Evolutionary conservation across 2,888 invertebrate genomes (phyloP).

Genomic region (Abrostola triplasia): DNA sequence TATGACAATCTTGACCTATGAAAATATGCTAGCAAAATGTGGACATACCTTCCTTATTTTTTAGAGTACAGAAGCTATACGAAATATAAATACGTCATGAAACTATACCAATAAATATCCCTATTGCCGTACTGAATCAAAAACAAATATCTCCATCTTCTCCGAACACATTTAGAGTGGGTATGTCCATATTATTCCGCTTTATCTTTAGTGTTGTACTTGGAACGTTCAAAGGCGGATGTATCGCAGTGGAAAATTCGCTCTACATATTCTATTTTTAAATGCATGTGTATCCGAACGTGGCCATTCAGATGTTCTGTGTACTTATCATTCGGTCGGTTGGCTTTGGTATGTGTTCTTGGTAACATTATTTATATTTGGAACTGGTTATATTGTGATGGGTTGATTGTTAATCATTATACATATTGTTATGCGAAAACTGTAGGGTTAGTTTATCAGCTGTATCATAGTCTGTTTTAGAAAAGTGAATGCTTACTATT

Average conservation of each 20-base stretch:
- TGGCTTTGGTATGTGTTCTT: slow-evolving; percentile 21
- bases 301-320: slow-evolving; percentile 41
- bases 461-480: too few species aligned
- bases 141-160: neutral
- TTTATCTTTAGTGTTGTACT: slow-evolving; percentile 48
- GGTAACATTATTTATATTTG: slow-evolving; percentile 13
- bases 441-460: neutral
- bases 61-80: too few species aligned
- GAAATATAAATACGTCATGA: too few species aligned
- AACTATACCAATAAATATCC: too few species aligned
- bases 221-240: slow-evolving; percentile 42
- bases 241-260: slow-evolving; percentile 57
- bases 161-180: slow-evolving; percentile 5
- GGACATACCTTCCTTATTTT: too few species aligned
- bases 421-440: neutral
- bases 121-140: too few species aligned
- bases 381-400: neutral
- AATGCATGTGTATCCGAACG: slow-evolving; percentile 38
- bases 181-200: slow-evolving; percentile 23
- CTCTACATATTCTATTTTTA: slow-evolving; percentile 56
- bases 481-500: too few species aligned
- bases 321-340: slow-evolving; percentile 37
- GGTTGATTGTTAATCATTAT: neutral
- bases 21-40: too few species aligned
- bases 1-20: too few species aligned